Percentiles rank a stretch among this genome's conserved stretches.
These are phyloP conservation scores for Scylla paramamosain DNA, from an alignment of 1,140 invertebrate species.

Conservation along the genomic window DNA sequence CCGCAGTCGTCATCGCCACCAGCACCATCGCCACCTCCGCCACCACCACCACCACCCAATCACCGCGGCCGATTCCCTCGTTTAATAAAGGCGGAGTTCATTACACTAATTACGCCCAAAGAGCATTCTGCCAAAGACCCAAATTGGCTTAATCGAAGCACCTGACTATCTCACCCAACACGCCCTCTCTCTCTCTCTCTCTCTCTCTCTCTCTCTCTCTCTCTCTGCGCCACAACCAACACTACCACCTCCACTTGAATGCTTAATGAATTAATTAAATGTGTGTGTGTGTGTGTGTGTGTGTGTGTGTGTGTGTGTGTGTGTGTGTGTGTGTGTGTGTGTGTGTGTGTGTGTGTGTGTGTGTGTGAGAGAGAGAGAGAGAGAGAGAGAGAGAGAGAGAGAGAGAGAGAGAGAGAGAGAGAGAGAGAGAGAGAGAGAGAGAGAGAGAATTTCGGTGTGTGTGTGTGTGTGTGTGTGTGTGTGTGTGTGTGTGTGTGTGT, in stretches of 20 bases:
- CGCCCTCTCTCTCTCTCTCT: not conserved
- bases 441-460: not conserved
- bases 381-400: not conserved
- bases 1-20: no score
- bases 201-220: not conserved
- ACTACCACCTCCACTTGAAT: not conserved
- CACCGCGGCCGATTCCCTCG: not conserved
- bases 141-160: not conserved
- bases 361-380: conserved; percentile 16
- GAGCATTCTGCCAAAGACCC: not conserved
- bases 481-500: conserved; percentile 42
- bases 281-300: conserved; percentile 43
- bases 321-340: conserved; percentile 45
- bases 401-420: not conserved
- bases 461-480: conserved; percentile 32
- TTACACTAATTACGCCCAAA: not conserved
- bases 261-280: not conserved
- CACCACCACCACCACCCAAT: not conserved
- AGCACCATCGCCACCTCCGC: not conserved
- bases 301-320: conserved; percentile 45
- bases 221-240: no score
- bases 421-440: not conserved
- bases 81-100: not conserved
- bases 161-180: no score
- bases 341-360: conserved; percentile 42